These are phyloP conservation scores for Harpagifer antarcticus DNA, from an alignment of 2,797 vertebrate genomes.

Conservation along the genomic window DNA sequence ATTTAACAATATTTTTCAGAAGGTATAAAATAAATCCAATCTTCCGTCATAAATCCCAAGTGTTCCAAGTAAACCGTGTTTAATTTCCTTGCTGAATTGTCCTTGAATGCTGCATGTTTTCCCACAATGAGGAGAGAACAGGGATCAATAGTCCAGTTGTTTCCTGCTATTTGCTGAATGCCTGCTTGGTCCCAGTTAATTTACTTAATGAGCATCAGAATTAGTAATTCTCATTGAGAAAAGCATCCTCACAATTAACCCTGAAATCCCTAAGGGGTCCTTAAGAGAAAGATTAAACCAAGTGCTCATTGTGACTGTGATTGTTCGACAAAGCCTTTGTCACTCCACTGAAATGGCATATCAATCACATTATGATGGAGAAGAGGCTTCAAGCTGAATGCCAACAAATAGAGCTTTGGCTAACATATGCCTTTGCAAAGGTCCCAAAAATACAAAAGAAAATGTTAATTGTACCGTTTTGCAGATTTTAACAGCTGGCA, in stretches of 20 bases:
- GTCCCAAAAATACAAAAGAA: neutral
- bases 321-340: constrained; percentile 22
- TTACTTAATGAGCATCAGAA: constrained; percentile 76
- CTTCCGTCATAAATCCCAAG: constrained; percentile 14
- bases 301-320: constrained; percentile 18
- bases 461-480: neutral
- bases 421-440: neutral
- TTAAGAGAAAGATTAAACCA: constrained; percentile 50
- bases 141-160: constrained; percentile 55
- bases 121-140: constrained; percentile 25
- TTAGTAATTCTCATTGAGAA: constrained; percentile 68
- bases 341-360: constrained; percentile 1
- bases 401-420: neutral
- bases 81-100: constrained; percentile 34
- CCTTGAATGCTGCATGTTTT: constrained; percentile 37
- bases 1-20: constrained; percentile 14
- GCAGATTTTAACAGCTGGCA: neutral
- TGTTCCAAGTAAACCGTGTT: constrained; percentile 33
- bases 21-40: constrained; percentile 22
- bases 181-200: constrained; percentile 63
- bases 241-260: constrained; percentile 76
- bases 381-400: constrained; percentile 14
- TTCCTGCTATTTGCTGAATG: constrained; percentile 48
- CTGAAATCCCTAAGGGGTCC: constrained; percentile 61
- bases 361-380: constrained; percentile 29